phyloP scores from a whole-genome alignment of 2,113 vertebrate genomes.

The Hydrochoerus hydrochaeris region DNA sequence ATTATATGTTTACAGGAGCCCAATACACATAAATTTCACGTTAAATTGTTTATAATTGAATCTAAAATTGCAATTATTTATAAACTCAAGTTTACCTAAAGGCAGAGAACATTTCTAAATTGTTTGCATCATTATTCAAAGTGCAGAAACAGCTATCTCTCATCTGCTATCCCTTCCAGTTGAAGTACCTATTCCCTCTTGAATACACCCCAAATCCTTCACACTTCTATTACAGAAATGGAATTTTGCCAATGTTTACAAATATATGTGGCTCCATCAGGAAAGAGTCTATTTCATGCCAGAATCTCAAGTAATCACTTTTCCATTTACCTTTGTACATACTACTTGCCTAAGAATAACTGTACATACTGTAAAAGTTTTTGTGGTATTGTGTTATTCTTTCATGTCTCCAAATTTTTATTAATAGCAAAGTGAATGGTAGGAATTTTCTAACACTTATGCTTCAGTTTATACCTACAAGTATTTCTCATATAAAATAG shows the following conservation, averaged over 20 bases:
- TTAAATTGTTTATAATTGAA: background rate
- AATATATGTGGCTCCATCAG: background rate
- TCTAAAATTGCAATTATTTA: background rate
- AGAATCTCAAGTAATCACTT: background rate
- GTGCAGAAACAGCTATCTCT: background rate
- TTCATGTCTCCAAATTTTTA: background rate
- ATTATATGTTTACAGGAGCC: background rate
- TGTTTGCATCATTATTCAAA: background rate
- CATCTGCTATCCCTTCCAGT: background rate
- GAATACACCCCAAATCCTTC: background rate
- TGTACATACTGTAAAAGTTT: background rate
- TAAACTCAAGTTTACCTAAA: constrained; percentile 40
- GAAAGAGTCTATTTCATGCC: background rate
- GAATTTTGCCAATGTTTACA: background rate
- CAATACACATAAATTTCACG: background rate
- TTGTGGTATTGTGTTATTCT: background rate
- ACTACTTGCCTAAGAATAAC: background rate
- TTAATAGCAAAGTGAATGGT: background rate
- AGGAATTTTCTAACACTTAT: background rate
- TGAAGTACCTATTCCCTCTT: background rate
- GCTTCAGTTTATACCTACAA: background rate
- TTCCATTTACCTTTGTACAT: background rate
- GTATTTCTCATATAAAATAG: background rate
- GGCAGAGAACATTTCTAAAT: background rate
- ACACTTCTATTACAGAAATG: background rate